A percentile compares a stretch with the other conserved stretches of the same genome.
Evolutionary conservation across 2,113 vertebrate genomes (phyloP).

Genomic region (Trogon melanurus): DNA sequence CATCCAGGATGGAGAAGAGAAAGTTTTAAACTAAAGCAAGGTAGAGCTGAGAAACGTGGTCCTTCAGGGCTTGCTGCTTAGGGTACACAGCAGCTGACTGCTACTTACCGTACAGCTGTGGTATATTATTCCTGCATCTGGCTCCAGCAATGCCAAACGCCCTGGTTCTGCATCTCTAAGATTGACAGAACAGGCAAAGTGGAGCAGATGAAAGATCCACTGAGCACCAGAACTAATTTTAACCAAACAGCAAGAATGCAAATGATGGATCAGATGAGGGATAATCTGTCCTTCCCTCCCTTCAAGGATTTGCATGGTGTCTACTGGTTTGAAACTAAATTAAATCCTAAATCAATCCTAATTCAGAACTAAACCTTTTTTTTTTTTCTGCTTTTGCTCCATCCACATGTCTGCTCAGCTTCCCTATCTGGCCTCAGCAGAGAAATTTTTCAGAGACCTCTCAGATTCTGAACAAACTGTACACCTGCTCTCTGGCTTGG

Average conservation of each 20-base stretch:
- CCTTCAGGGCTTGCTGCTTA: neutral
- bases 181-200: neutral
- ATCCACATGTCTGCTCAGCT: neutral
- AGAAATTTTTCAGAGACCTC: neutral
- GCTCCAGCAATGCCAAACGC: neutral
- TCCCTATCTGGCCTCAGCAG: accelerated
- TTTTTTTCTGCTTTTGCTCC: neutral
- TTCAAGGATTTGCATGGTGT: neutral
- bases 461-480: neutral
- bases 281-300: neutral
- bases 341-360: neutral
- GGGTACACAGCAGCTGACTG: neutral
- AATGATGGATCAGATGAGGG: neutral
- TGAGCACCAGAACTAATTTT: neutral
- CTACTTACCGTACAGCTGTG: neutral
- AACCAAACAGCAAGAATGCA: neutral
- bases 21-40: neutral
- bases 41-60: accelerated
- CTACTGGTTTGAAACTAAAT: neutral
- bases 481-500: neutral
- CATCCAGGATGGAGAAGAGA: neutral
- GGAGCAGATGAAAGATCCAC: neutral
- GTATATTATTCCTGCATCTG: neutral
- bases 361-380: neutral
- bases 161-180: neutral